phyloP scores from a whole-genome alignment of 2,888 invertebrate genomes.

The Drosophila percnosoma region DNA sequence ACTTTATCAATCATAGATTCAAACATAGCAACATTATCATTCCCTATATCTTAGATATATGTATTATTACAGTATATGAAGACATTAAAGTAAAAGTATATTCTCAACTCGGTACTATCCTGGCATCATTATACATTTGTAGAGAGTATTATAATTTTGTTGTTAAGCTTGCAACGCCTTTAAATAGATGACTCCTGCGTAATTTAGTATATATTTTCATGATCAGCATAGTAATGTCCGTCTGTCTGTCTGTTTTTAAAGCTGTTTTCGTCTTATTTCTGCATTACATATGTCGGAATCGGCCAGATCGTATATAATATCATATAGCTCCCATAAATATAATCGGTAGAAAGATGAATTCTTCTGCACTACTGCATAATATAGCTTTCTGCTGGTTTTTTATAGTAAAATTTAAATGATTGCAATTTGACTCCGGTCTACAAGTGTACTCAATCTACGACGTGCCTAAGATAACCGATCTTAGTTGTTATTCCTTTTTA shows the following conservation, averaged over 20 bases:
- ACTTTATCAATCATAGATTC: background rate
- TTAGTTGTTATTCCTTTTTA: background rate
- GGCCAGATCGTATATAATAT: background rate
- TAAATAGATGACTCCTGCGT: background rate
- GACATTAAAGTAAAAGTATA: background rate
- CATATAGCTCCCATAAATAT: background rate
- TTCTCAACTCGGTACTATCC: background rate
- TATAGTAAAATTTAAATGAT: fast-evolving
- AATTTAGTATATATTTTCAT: background rate
- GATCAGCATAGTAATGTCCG: background rate
- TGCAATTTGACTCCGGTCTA: background rate
- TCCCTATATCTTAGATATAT: background rate
- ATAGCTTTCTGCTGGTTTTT: background rate
- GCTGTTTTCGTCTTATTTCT: background rate
- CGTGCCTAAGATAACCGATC: background rate
- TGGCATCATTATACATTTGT: fast-evolving
- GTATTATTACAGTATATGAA: background rate
- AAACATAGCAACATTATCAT: background rate
- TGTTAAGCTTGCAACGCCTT: background rate
- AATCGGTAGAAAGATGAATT: background rate
- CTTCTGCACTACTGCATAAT: background rate
- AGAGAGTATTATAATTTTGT: background rate
- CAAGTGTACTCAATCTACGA: background rate
- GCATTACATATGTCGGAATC: background rate
- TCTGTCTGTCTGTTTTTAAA: background rate